These are phyloP conservation scores for Synanthedon myopaeformis DNA, from an alignment of 2,888 invertebrate species.

Conservation along the genomic window DNA sequence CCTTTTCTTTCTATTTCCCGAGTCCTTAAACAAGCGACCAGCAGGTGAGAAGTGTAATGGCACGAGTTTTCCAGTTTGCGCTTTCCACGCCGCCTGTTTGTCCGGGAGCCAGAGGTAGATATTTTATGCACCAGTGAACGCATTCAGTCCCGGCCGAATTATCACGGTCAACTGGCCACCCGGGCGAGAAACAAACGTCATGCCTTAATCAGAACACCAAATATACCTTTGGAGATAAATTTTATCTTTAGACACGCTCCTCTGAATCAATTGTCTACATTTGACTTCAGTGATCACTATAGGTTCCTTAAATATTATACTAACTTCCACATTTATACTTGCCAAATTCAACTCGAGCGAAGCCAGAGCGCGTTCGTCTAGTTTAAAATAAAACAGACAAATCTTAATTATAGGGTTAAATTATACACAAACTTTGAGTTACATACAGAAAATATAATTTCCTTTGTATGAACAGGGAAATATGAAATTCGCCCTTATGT, in stretches of 20 bases:
- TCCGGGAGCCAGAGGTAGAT: conserved; percentile 23
- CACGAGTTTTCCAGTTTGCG: conserved; percentile 48
- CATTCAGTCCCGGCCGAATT: conserved; percentile 51
- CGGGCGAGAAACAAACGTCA: conserved; percentile 26
- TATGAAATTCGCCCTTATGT: conserved; percentile 4
- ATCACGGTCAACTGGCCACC: conserved; percentile 67
- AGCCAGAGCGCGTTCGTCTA: too few relatives aligned
- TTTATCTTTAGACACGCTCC: conserved; percentile 20
- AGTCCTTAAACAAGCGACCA: conserved; percentile 14
- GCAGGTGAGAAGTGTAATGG: conserved; percentile 62
- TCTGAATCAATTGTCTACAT: neutral
- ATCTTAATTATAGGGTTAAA: too few relatives aligned
- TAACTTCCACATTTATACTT: too few relatives aligned
- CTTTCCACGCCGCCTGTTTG: conserved; percentile 32
- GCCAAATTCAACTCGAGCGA: too few relatives aligned
- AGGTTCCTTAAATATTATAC: too few relatives aligned
- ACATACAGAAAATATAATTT: too few relatives aligned
- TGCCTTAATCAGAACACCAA: conserved; percentile 59
- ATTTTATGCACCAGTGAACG: conserved; percentile 64
- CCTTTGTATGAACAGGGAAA: neutral
- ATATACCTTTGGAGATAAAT: conserved; percentile 53
- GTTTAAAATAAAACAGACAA: too few relatives aligned
- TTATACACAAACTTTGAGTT: too few relatives aligned
- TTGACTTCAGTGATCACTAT: neutral
- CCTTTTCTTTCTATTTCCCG: conserved; percentile 14